These are phyloP conservation scores for Mesocentrotus franciscanus DNA, from an alignment of 53 echinoderm and acorn worm species.

Conservation along the genomic window DNA sequence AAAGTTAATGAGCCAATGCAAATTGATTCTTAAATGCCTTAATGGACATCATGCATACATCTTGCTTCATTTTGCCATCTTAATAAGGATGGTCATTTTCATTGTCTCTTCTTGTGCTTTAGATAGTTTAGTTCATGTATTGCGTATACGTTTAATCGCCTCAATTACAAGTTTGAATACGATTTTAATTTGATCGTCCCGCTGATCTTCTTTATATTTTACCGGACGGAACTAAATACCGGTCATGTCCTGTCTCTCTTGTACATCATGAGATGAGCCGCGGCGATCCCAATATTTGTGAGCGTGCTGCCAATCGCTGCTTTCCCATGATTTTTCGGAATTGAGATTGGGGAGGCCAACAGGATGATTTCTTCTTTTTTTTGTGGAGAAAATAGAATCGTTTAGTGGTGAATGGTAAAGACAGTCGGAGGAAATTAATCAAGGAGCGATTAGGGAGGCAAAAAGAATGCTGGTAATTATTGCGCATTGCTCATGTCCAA, in stretches of 20 bases:
- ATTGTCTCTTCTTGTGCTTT: conserved; percentile 30
- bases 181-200: conserved; percentile 40
- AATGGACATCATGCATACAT: conserved; percentile 35
- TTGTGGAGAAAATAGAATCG: background rate
- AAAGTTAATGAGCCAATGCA: conserved; percentile 32
- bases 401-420: conserved; percentile 43
- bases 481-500: conserved; percentile 31
- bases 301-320: conserved; percentile 28
- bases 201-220: conserved; percentile 25
- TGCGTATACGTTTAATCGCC: conserved; percentile 36
- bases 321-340: background rate
- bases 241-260: background rate
- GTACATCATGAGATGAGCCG: background rate
- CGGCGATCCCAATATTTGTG: conserved; percentile 1
- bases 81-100: background rate
- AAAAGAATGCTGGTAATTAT: conserved; percentile 55
- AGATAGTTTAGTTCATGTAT: background rate
- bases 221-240: background rate
- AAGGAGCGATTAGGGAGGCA: conserved; percentile 51
- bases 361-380: background rate
- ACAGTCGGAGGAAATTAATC: conserved; percentile 64
- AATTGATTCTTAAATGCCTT: conserved; percentile 32
- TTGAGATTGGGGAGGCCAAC: conserved; percentile 10
- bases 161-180: conserved; percentile 26
- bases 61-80: conserved; percentile 8